Evolutionary conservation across 2,797 vertebrate genomes (phyloP).

Genomic region (Naso thynnoides): DNA sequence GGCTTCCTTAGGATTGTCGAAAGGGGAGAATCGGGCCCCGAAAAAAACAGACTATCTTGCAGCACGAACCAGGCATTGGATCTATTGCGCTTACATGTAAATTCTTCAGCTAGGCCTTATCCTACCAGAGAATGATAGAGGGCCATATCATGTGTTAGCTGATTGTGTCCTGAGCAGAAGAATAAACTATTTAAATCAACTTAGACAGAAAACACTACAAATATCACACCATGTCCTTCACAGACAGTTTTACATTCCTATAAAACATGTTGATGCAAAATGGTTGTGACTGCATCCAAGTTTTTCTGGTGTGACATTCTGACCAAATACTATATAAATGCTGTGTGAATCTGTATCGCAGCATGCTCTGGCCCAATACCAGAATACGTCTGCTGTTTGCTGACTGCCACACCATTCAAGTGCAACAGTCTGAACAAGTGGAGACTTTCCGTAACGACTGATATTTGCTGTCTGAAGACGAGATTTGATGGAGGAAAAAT

Average conservation of each 20-base stretch:
- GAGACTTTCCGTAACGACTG: neutral
- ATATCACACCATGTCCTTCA: neutral
- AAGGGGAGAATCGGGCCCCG: too few species aligned
- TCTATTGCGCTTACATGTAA: neutral
- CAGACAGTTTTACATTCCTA: neutral
- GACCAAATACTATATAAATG: neutral
- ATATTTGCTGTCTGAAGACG: constrained; percentile 27
- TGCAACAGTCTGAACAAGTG: neutral
- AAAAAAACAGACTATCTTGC: too few species aligned
- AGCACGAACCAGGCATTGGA: too few species aligned
- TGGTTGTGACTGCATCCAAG: too few species aligned
- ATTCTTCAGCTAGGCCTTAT: neutral
- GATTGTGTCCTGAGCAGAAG: constrained; percentile 9
- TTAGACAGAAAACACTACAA: neutral
- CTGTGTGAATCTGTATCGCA: neutral
- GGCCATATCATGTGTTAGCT: constrained; percentile 8
- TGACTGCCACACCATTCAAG: neutral
- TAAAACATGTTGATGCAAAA: neutral
- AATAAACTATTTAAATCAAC: constrained; percentile 3
- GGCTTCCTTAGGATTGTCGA: too few species aligned
- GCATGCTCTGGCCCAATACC: too few species aligned
- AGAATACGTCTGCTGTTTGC: neutral
- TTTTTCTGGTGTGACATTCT: neutral
- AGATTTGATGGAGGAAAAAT: constrained; percentile 11
- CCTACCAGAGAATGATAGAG: neutral